Percentiles rank a stretch among this genome's conserved stretches.
Evolutionary conservation across 1,140 invertebrate species (phyloP).

Genomic region (Marisa cornuarietis): DNA sequence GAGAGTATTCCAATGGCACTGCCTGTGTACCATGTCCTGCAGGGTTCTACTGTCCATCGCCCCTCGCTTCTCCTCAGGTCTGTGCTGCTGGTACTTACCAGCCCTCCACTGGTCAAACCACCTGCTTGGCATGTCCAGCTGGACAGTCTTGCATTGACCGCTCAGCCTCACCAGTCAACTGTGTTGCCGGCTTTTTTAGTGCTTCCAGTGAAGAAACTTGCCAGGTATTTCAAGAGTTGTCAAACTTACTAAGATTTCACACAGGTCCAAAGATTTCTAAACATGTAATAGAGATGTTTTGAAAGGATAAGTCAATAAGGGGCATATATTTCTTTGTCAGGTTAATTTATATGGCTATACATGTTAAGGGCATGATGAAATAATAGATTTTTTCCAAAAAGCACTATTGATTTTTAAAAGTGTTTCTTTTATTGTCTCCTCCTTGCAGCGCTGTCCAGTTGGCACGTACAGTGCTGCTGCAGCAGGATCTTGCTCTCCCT

Average conservation of each 20-base stretch:
- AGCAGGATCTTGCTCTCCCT: slow-evolving; percentile 42
- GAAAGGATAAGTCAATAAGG: too few species aligned
- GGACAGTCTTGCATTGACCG: slow-evolving; percentile 51
- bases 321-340: too few species aligned
- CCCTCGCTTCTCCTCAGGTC: slow-evolving; percentile 32
- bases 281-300: too few species aligned
- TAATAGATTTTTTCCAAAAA: too few species aligned
- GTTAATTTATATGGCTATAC: too few species aligned
- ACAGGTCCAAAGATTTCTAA: too few species aligned
- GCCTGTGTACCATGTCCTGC: slow-evolving; percentile 46
- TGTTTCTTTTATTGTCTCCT: neutral
- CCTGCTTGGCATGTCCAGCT: slow-evolving; percentile 53
- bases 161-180: slow-evolving; percentile 44
- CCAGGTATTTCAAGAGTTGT: slow-evolving; percentile 38
- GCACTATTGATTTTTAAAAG: neutral
- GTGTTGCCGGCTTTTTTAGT: slow-evolving; percentile 56
- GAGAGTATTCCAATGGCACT: slow-evolving; percentile 55
- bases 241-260: too few species aligned
- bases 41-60: slow-evolving; percentile 52
- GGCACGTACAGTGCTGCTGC: slow-evolving; percentile 50
- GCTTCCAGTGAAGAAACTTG: slow-evolving; percentile 45
- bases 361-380: too few species aligned
- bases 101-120: slow-evolving; percentile 41
- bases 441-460: slow-evolving; percentile 43
- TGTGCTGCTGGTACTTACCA: slow-evolving; percentile 56